A percentile compares a stretch with the other conserved stretches of the same genome.
Evolutionary conservation across 2,888 invertebrate species (phyloP).

Genomic region (Nomada goodeniana): DNA sequence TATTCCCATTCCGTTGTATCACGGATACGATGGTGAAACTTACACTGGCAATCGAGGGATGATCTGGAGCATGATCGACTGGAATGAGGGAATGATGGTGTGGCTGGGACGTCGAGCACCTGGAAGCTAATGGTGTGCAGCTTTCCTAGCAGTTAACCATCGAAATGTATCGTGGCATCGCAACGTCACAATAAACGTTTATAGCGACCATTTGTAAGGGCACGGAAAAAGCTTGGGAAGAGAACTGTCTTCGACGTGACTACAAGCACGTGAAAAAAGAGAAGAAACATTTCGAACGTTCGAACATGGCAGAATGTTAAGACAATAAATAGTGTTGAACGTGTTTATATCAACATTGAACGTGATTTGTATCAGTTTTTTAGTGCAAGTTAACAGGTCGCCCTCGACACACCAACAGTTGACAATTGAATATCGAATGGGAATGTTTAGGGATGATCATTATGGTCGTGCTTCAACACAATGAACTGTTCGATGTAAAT

Average conservation of each 20-base stretch:
- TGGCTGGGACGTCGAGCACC: constrained; percentile 80
- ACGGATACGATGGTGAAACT: constrained; percentile 59
- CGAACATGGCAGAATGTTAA: not conserved
- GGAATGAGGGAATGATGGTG: constrained; percentile 66
- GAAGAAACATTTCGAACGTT: constrained; percentile 1
- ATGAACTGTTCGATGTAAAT: not conserved
- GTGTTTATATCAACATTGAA: constrained; percentile 1
- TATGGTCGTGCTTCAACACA: too few relatives aligned
- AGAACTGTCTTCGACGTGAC: constrained; percentile 44
- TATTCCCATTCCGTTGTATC: constrained; percentile 9
- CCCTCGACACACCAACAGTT: not conserved
- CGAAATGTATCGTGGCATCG: constrained; percentile 54
- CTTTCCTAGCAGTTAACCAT: constrained; percentile 50
- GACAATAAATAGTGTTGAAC: constrained; percentile 34
- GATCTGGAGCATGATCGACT: constrained; percentile 76
- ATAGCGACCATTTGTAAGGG: constrained; percentile 74
- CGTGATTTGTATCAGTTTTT: not conserved
- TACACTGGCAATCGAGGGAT: constrained; percentile 68
- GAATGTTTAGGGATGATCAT: not conserved
- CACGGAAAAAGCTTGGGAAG: constrained; percentile 64
- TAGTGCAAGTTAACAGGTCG: constrained; percentile 24
- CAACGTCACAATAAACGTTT: constrained; percentile 72
- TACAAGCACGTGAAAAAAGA: constrained; percentile 11
- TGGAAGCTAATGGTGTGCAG: constrained; percentile 79
- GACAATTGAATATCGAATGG: constrained; percentile 8